A percentile compares a stretch with the other conserved stretches of the same genome.
These are phyloP conservation scores for Augochlorella aurata DNA, from an alignment of 2,888 invertebrate genomes.

Conservation along the genomic window DNA sequence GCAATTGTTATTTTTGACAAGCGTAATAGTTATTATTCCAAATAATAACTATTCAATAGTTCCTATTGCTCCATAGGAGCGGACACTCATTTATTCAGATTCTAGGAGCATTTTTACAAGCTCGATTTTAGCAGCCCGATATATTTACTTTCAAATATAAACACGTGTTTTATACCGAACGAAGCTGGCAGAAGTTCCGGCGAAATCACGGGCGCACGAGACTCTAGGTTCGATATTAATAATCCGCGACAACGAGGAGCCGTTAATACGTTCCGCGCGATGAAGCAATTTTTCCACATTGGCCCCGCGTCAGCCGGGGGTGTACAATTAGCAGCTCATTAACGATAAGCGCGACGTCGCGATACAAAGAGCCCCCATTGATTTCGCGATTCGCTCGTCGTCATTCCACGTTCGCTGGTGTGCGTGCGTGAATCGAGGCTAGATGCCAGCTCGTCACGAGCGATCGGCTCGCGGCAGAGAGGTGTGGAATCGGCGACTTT, in stretches of 20 bases:
- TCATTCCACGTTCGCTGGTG: slow-evolving; percentile 22
- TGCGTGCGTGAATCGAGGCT: slow-evolving; percentile 10
- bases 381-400: slow-evolving; percentile 36
- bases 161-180: too few relatives aligned
- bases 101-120: too few relatives aligned
- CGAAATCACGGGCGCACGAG: too few relatives aligned
- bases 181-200: too few relatives aligned
- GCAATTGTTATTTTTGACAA: too few relatives aligned
- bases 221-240: neutral
- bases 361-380: slow-evolving; percentile 50
- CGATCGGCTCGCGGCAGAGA: slow-evolving; percentile 39
- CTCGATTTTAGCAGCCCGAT: too few relatives aligned
- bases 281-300: slow-evolving; percentile 47
- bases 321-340: slow-evolving; percentile 63
- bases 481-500: slow-evolving; percentile 66
- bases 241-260: neutral
- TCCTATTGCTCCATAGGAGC: too few relatives aligned
- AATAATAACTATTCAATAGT: too few relatives aligned
- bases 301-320: slow-evolving; percentile 11
- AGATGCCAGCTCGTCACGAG: slow-evolving; percentile 32
- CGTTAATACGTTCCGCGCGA: slow-evolving; percentile 23
- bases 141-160: too few relatives aligned
- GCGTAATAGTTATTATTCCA: too few relatives aligned
- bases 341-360: slow-evolving; percentile 56
- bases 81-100: too few relatives aligned